A percentile compares a stretch with the other conserved stretches of the same genome.
Conservation (phyloP, 2,888 invertebrate genomes). For the Sminthurinus aureus region DNA sequence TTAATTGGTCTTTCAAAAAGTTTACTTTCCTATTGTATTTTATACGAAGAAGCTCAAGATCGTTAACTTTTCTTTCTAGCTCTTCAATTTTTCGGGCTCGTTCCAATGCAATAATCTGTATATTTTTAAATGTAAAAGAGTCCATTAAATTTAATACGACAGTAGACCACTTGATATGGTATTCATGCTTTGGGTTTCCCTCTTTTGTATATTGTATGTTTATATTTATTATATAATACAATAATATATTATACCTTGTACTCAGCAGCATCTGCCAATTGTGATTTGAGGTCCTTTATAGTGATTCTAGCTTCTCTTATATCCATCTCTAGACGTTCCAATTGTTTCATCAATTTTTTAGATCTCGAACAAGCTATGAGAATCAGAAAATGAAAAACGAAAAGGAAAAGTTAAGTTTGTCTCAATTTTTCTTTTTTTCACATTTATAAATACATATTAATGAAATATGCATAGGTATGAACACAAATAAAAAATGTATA, state of each 20-base stretch:
- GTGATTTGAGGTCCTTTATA: conserved; percentile 83
- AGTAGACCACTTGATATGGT: not conserved
- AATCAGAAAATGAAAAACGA: not conserved
- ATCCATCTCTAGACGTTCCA: conserved; percentile 82
- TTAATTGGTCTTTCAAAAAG: conserved; percentile 74
- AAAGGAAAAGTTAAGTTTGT: no score
- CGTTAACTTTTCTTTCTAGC: conserved; percentile 79
- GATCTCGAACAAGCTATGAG: conserved; percentile 67
- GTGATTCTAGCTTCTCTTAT: conserved; percentile 82
- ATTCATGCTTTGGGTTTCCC: no score
- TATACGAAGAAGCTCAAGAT: conserved; percentile 79
- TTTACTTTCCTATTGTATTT: conserved; percentile 77
- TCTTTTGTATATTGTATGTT: no score
- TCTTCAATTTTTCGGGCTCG: conserved; percentile 85
- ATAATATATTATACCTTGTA: conserved; percentile 72
- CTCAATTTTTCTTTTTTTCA: no score
- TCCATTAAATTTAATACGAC: not conserved
- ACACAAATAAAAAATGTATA: no score
- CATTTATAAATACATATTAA: no score
- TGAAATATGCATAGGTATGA: no score
- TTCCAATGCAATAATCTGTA: conserved; percentile 84
- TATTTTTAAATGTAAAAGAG: not conserved
- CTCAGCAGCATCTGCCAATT: conserved; percentile 84
- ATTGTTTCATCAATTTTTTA: conserved; percentile 82
- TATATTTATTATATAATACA: no score